Conservation (phyloP, 2,888 invertebrate genomes). For the Phalera bucephala region DNA sequence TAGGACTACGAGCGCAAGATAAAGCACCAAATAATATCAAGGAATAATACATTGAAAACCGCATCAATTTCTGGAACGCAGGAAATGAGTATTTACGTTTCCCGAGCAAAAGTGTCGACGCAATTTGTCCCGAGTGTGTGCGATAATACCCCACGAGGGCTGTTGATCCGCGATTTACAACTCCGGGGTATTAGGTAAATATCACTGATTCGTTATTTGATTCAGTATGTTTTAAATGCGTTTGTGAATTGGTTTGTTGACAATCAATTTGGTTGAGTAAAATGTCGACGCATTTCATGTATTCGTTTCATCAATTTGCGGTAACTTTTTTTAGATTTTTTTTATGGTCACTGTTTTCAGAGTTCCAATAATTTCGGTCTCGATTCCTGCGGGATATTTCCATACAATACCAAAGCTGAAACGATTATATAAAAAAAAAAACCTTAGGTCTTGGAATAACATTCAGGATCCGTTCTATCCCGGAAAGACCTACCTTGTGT, state of each 20-base stretch:
- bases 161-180: conserved; percentile 25
- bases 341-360: neutral
- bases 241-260: neutral
- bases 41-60: no score
- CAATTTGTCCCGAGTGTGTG: conserved; percentile 34
- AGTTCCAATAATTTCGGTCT: no score
- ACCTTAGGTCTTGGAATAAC: neutral
- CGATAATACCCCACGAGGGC: conserved; percentile 21
- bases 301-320: neutral
- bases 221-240: conserved; percentile 1
- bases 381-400: no score
- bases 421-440: neutral
- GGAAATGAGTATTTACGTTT: conserved; percentile 21
- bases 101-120: conserved; percentile 27
- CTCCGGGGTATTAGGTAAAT: conserved; percentile 5
- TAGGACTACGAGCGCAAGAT: no score
- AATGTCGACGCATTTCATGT: neutral
- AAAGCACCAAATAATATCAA: no score
- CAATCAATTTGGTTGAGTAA: neutral
- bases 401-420: no score
- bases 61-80: conserved; percentile 19
- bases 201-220: neutral
- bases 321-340: neutral
- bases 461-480: no score
- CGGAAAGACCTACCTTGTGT: no score